phyloP scores from a whole-genome alignment of 2,888 invertebrate genomes.

The Stramonita haemastoma region DNA sequence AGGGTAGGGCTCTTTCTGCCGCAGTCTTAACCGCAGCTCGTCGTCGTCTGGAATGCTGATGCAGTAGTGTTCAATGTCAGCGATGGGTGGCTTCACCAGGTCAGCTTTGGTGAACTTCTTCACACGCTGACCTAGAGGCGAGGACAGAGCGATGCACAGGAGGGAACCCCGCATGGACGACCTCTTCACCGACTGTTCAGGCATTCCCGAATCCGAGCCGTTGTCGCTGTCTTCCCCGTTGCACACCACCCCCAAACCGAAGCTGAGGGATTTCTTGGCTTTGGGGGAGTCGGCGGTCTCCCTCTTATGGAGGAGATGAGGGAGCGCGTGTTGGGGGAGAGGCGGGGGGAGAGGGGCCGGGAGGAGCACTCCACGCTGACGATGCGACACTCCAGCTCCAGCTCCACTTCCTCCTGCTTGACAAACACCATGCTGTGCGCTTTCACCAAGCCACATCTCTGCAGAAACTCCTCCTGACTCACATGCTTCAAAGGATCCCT shows the following conservation, averaged over 20 bases:
- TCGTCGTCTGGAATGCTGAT: slow-evolving; percentile 49
- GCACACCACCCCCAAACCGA: slow-evolving; percentile 45
- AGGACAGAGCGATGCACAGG: slow-evolving; percentile 55
- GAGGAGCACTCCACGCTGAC: slow-evolving; percentile 54
- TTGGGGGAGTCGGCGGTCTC: slow-evolving; percentile 35
- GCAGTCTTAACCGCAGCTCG: slow-evolving; percentile 56
- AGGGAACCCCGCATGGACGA: slow-evolving; percentile 46
- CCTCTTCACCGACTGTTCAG: neutral
- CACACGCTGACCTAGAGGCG: slow-evolving; percentile 63
- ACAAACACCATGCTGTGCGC: slow-evolving; percentile 46
- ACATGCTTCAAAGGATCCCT: neutral
- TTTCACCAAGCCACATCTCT: slow-evolving; percentile 51
- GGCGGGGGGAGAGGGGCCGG: slow-evolving; percentile 67
- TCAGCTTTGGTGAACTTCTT: slow-evolving; percentile 61
- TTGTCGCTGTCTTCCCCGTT: slow-evolving; percentile 46
- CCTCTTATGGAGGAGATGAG: slow-evolving; percentile 65
- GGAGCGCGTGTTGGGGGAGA: slow-evolving; percentile 47
- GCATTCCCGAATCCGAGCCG: slow-evolving; percentile 35
- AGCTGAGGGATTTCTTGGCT: slow-evolving; percentile 54
- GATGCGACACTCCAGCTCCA: slow-evolving; percentile 59
- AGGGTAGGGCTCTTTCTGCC: slow-evolving; percentile 56
- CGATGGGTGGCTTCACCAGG: slow-evolving; percentile 53
- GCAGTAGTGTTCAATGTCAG: slow-evolving; percentile 55
- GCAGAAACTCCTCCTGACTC: slow-evolving; percentile 41
- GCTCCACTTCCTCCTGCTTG: slow-evolving; percentile 50